phyloP scores from a whole-genome alignment of 1,140 invertebrate species.

The Micrasema minimum region DNA sequence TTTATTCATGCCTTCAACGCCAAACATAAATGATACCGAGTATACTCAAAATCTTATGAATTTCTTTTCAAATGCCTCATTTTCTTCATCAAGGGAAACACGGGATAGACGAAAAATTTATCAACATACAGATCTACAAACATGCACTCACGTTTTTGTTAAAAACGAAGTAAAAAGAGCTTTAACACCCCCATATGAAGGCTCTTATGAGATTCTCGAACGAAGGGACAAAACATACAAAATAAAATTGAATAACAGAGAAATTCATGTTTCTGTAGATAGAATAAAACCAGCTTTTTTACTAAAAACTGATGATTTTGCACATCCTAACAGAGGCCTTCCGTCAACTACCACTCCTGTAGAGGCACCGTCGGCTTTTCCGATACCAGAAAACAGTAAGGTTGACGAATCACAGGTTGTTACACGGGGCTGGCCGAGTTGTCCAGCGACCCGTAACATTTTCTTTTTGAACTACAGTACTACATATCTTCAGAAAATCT shows the following conservation, averaged over 20 bases:
- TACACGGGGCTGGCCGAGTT: too few species aligned
- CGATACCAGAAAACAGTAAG: too few species aligned
- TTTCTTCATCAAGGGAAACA: background rate
- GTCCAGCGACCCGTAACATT: too few species aligned
- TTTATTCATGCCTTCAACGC: background rate
- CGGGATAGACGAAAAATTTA: background rate
- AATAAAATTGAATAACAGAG: background rate
- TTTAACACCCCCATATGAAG: background rate
- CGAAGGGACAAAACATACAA: background rate
- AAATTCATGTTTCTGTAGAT: background rate
- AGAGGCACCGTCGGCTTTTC: too few species aligned
- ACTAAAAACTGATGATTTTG: too few species aligned
- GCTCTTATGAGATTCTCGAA: background rate
- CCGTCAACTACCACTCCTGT: too few species aligned
- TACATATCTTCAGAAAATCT: too few species aligned
- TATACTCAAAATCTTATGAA: background rate
- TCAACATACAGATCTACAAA: background rate
- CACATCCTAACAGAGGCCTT: too few species aligned
- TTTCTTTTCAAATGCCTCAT: background rate
- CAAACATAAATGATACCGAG: background rate
- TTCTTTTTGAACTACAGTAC: too few species aligned
- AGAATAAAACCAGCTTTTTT: background rate
- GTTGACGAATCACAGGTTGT: too few species aligned
- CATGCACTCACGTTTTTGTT: background rate
- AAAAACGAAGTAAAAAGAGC: conserved; percentile 1